Evolutionary conservation across 1,140 invertebrate genomes (phyloP).

Genomic region (Aleiodes sp.): DNA sequence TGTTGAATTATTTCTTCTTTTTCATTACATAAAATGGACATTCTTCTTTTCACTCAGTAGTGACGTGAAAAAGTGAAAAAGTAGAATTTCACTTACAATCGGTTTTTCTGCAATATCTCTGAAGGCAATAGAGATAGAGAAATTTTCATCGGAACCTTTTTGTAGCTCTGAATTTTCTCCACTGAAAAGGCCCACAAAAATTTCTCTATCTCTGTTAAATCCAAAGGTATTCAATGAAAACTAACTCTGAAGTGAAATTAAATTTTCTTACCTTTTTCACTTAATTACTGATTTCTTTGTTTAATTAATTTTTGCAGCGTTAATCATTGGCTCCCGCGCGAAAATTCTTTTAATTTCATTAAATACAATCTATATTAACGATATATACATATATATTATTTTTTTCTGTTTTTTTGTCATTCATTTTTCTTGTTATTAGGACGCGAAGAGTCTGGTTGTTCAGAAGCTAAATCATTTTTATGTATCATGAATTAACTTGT

Average conservation of each 20-base stretch:
- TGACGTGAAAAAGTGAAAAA: no score
- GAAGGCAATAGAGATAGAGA: no score
- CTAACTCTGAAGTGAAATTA: not conserved
- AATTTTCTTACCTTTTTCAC: not conserved
- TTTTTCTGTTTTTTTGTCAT: conserved; percentile 43
- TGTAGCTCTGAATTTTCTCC: no score
- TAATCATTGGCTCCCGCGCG: not conserved
- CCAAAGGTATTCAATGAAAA: not conserved
- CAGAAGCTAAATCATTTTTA: conserved; percentile 20
- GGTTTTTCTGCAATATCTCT: no score
- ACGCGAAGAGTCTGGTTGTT: conserved; percentile 38
- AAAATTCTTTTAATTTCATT: conserved; percentile 44
- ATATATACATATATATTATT: conserved; percentile 47
- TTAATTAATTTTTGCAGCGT: conserved; percentile 30
- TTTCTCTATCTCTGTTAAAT: not conserved
- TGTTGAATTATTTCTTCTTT: no score
- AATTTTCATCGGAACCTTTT: no score
- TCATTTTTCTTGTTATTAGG: conserved; percentile 36
- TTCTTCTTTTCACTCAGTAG: no score
- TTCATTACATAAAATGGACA: no score
- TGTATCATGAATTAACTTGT: conserved; percentile 5
- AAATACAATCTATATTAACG: conserved; percentile 59
- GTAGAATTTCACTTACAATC: no score
- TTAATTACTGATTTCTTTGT: conserved; percentile 31
- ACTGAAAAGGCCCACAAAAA: not conserved